phyloP scores from a whole-genome alignment of 2,888 invertebrate species.

The Psylliodes chrysocephalus region DNA sequence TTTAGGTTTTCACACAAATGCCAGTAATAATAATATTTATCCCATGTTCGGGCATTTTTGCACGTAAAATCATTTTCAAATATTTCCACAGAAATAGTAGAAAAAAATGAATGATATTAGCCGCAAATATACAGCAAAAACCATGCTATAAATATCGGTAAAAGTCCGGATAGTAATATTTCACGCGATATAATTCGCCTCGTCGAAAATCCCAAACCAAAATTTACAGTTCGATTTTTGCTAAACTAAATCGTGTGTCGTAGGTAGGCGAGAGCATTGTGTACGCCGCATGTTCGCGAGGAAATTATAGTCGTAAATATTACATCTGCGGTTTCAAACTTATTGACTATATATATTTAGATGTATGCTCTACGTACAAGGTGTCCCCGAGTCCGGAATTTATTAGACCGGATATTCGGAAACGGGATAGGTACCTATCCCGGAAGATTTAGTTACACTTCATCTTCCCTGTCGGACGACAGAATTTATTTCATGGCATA shows the following conservation, averaged over 20 bases:
- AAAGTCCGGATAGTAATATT: constrained; percentile 18
- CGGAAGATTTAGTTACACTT: no score
- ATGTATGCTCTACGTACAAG: constrained; percentile 22
- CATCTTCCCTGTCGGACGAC: no score
- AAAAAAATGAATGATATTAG: neutral
- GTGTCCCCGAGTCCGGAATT: neutral
- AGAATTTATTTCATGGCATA: no score
- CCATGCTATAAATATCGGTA: neutral
- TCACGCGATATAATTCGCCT: constrained; percentile 12
- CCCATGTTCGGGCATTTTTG: neutral
- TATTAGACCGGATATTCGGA: neutral
- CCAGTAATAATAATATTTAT: neutral
- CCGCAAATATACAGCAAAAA: constrained; percentile 1
- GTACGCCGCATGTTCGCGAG: constrained; percentile 38
- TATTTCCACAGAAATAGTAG: no score
- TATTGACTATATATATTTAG: constrained; percentile 37
- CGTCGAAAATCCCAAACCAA: constrained; percentile 16
- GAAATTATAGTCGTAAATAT: constrained; percentile 45
- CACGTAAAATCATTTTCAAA: no score
- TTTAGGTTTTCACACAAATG: no score
- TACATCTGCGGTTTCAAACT: constrained; percentile 40
- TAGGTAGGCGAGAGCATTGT: constrained; percentile 34
- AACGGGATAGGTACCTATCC: neutral
- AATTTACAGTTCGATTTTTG: constrained; percentile 32
- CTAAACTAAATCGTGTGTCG: constrained; percentile 31